Conservation (phyloP, 2,797 vertebrate genomes). For the Cyprinella venusta region DNA sequence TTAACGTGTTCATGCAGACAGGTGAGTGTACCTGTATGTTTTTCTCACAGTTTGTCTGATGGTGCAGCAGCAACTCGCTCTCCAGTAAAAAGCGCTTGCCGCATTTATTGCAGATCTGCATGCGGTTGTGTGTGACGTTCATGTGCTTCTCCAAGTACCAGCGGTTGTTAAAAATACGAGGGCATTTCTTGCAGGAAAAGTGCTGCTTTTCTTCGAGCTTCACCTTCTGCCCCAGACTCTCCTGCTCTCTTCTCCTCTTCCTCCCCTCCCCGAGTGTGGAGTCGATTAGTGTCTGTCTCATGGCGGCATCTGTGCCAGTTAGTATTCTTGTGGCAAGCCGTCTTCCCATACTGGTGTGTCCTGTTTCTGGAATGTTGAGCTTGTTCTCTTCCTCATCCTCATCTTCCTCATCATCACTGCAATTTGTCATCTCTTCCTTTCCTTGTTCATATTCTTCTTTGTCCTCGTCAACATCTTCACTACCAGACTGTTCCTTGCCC, state of each 20-base stretch:
- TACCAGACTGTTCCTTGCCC: slow-evolving; percentile 65
- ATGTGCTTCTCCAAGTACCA: slow-evolving; percentile 99
- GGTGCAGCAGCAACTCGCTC: slow-evolving; percentile 94
- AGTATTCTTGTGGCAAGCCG: slow-evolving; percentile 71
- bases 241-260: slow-evolving; percentile 76
- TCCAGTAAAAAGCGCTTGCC: slow-evolving; percentile 96
- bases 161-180: slow-evolving; percentile 96
- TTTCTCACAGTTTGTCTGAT: slow-evolving; percentile 97
- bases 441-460: slow-evolving; percentile 76
- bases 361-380: slow-evolving; percentile 74
- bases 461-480: slow-evolving; percentile 75
- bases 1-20: slow-evolving; percentile 10
- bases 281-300: slow-evolving; percentile 70
- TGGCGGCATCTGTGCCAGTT: slow-evolving; percentile 66
- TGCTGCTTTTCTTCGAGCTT: slow-evolving; percentile 96
- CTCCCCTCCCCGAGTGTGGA: slow-evolving; percentile 73
- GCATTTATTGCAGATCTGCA: slow-evolving; percentile 97
- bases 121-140: slow-evolving; percentile 97
- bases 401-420: slow-evolving; percentile 60
- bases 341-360: slow-evolving; percentile 65
- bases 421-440: slow-evolving; percentile 71
- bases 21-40: slow-evolving; percentile 88
- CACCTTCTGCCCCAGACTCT: slow-evolving; percentile 86
- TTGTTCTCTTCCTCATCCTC: slow-evolving; percentile 78
- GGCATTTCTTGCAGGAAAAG: slow-evolving; percentile 94